phyloP scores from a whole-genome alignment of 1,140 invertebrate species.

The Drosophila insularis region DNA sequence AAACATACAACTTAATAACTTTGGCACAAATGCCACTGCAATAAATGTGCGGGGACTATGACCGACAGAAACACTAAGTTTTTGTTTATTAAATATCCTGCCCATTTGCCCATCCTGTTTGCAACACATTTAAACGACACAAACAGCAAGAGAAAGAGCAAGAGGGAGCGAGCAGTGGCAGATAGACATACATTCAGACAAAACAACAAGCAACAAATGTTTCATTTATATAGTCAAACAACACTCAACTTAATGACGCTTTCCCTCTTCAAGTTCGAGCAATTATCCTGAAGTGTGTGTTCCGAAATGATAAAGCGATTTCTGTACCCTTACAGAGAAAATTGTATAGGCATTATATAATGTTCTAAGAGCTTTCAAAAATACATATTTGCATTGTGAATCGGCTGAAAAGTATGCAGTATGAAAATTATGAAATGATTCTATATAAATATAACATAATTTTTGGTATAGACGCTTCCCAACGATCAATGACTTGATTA shows the following conservation, averaged over 20 bases:
- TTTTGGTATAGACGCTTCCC: too few relatives aligned
- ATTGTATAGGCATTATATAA: too few relatives aligned
- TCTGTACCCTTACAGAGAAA: background rate
- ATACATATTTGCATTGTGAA: too few relatives aligned
- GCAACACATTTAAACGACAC: conserved; percentile 63
- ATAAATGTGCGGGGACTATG: conserved; percentile 17
- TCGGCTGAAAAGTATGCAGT: too few relatives aligned
- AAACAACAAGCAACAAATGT: conserved; percentile 38
- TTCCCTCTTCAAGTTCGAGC: conserved; percentile 42
- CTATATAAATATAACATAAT: too few relatives aligned
- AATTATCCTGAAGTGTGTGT: conserved; percentile 29
- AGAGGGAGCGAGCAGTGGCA: background rate
- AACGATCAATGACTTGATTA: too few relatives aligned
- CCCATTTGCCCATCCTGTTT: conserved; percentile 35
- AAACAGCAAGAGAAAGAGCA: conserved; percentile 23
- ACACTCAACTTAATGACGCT: conserved; percentile 45
- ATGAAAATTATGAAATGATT: too few relatives aligned
- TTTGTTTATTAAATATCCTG: conserved; percentile 71
- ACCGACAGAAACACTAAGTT: conserved; percentile 18
- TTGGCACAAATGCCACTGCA: conserved; percentile 56
- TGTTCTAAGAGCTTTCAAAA: too few relatives aligned
- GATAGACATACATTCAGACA: background rate
- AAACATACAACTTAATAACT: conserved; percentile 62
- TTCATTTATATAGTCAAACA: conserved; percentile 26
- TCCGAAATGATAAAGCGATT: conserved; percentile 57